A percentile compares a stretch with the other conserved stretches of the same genome.
These are phyloP conservation scores for Chaunax sp. DNA, from an alignment of 2,797 vertebrate genomes.

Conservation along the genomic window DNA sequence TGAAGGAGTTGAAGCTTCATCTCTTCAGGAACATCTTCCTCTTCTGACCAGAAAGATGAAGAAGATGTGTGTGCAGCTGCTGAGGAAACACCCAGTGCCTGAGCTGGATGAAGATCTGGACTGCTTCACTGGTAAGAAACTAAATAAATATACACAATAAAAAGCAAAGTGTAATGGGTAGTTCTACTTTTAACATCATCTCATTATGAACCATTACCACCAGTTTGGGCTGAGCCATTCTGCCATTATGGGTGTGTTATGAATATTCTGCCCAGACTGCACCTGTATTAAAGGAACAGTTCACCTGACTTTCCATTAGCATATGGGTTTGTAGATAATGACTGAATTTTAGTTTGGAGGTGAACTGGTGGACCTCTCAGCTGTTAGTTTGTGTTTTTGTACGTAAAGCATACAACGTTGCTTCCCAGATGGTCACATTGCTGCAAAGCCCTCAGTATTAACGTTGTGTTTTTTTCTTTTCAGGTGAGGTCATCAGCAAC, in stretches of 20 bases:
- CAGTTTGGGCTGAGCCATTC: no score
- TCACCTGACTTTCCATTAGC: no score
- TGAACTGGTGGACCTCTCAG: no score
- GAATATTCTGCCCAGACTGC: no score
- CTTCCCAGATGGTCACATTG: neutral
- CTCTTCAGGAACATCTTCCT: slow-evolving; percentile 88
- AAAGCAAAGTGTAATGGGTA: neutral
- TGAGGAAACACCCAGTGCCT: slow-evolving; percentile 84
- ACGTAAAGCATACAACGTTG: neutral
- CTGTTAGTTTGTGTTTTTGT: no score
- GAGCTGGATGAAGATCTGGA: slow-evolving; percentile 90
- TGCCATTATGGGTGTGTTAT: no score
- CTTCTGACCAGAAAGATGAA: slow-evolving; percentile 89
- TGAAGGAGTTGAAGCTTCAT: slow-evolving; percentile 59
- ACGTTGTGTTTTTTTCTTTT: no score
- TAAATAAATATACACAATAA: neutral
- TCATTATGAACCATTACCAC: no score
- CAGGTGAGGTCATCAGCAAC: slow-evolving; percentile 89
- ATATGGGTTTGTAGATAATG: no score
- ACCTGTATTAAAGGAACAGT: no score
- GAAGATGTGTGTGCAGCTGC: slow-evolving; percentile 88
- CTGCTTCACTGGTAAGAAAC: slow-evolving; percentile 87
- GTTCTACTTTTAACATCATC: no score
- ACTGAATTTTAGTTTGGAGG: no score
- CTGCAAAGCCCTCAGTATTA: neutral